phyloP scores from a whole-genome alignment of 2,113 vertebrate genomes.

The Neomonachus schauinslandi region DNA sequence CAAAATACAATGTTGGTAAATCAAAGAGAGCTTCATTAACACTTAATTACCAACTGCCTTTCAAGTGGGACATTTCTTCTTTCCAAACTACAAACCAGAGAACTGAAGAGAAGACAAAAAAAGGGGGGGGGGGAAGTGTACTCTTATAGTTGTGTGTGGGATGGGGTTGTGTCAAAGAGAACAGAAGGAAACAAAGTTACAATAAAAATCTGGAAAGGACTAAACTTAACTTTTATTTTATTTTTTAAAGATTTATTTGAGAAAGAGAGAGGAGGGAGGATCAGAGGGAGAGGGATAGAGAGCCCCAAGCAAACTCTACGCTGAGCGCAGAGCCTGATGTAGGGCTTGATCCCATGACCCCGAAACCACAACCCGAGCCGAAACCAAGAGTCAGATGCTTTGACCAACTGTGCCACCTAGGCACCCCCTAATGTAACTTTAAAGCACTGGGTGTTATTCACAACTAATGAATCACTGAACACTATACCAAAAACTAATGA shows the following conservation, averaged over 20 bases:
- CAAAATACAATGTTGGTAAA: slow-evolving; percentile 6
- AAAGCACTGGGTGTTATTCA: not conserved
- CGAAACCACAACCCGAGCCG: not conserved
- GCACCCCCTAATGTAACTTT: not conserved
- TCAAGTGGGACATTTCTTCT: slow-evolving; percentile 35
- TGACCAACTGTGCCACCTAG: not conserved
- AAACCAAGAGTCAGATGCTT: not conserved
- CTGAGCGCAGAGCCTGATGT: not conserved
- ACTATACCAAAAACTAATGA: not conserved
- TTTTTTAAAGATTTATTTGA: not conserved
- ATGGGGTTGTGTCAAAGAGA: not conserved
- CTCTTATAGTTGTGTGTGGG: not conserved
- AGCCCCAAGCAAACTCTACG: not conserved
- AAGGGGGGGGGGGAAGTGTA: not conserved
- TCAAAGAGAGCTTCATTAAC: not conserved
- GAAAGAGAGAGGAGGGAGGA: not conserved
- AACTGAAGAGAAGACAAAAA: not conserved
- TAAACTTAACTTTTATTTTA: not conserved
- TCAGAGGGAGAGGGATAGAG: not conserved
- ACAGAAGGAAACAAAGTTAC: not conserved
- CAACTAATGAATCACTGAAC: not conserved
- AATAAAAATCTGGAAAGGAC: not conserved
- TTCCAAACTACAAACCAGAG: not conserved
- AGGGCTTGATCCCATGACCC: not conserved
- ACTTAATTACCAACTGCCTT: not conserved